Base-by-base conservation (phyloP, 2,888 invertebrate genomes). In the Tenthredo livida region DNA sequence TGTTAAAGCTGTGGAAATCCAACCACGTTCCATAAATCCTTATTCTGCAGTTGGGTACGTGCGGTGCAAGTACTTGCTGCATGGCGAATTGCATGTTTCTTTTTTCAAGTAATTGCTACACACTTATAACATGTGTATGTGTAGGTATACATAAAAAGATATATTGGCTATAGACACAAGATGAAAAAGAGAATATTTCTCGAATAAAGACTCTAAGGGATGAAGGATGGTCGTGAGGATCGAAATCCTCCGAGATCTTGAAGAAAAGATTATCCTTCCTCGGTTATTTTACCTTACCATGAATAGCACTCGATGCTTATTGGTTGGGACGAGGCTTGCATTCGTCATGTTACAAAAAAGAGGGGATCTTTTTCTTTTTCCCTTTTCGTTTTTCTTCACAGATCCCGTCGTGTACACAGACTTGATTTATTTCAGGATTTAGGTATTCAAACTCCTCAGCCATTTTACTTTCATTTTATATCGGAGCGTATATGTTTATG, bases 401-500 rank as follows among this genome's bases (percentile, higher is more conserved):
- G 5, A 54, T 54, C 50, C n/a, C 33, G 9, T 6, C 54, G 77
- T 29, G 25, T 75, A 47, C 43, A 40, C 75, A 47, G 75, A 82
- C 85, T 85, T 87, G 87, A 87, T 87, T 87, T 87, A 87, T 87
- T 85, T 84, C 84, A 50, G 84, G 86, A 86, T 87, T 87, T 43
- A 21, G 21, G 40, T 87, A 85, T 88, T 78, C 58, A 50, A 84
- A 75, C 29, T n/a, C 73, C 78, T 43, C 78, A 78, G 58, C 61
- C 84, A 50, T 70, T 82, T 75, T 84, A 33, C 70, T 86, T 86
- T 86, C 82, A 87, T 86, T 87, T 86, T 85, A 87, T 87, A 87
- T 87, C 84, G 85, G 83, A 33, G 33, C 33, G 67, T 33, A 33
- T 17, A 67, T 17, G 67, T 67, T 33, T 67, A 67, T 67, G 33